Evolutionary conservation across 2,113 vertebrate species (phyloP), one percentile per base, ranked within the genome.

Genomic region (Sardina pilchardus): DNA sequence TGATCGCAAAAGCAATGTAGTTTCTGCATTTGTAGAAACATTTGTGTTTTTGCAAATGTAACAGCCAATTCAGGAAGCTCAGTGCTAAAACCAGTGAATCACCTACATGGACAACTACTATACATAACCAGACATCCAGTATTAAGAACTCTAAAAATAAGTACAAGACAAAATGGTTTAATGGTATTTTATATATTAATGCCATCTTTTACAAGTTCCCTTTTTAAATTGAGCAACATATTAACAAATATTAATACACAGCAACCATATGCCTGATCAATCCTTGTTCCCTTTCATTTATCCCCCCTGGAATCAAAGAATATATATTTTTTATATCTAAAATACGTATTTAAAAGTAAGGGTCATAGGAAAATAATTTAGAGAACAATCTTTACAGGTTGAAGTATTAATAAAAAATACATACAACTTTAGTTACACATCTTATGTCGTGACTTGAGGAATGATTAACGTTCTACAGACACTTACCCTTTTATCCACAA

Each of bases 361-460:
- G 71, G 71, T 78, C 30, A 36, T 78, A 78, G 71, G 14, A 34
- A 34, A 78, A 78, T 78, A 78, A 78, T 78, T 78, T 78, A 78
- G 12, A 14, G 14, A 34, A 6, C 30, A 78, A 34, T 34, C 71
- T 34, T 78, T 17, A 75, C 67, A 75, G 9, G n/a, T 71, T 71
- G 1, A 78, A 14, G 14, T 78, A 36, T 78, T 71, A 71, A 42
- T 42, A 42, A 42, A 71, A 67, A 63, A 63, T 63, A n/a, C 30
- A 71, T 30, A 71, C n/a, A 6, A 75, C 67, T 34, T 12, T 34
- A 36, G 71, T 36, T 78, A 36, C 16, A 78, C 26, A 78, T 34
- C 21, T 36, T 39, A 34, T 39, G 39, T 34, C 12, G 16, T 78
- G 4, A 78, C 30, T 36, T 36, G 71, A 78, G 71, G 26, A 78